A percentile compares a stretch with the other conserved stretches of the same genome.
Conservation (phyloP, 2,113 vertebrate species). For the Nycticryphes semicollaris region DNA sequence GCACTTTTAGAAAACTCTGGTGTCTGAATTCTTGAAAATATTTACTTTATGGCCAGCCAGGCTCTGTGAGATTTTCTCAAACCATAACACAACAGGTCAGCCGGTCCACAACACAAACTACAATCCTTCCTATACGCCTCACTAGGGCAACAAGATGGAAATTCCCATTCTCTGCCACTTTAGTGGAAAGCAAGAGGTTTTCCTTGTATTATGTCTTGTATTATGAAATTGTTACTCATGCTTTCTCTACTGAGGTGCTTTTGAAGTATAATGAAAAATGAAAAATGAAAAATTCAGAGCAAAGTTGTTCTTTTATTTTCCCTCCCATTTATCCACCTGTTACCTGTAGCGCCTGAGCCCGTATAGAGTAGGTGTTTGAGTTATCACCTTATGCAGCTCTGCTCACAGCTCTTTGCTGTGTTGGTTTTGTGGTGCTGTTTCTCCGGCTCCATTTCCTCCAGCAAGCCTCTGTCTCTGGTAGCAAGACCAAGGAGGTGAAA, state of each 20-base stretch:
- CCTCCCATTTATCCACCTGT: background rate
- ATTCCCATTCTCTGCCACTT: background rate
- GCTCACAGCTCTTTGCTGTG: background rate
- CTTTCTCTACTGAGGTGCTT: background rate
- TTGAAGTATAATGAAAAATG: background rate
- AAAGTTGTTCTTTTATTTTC: background rate
- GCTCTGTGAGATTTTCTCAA: no score
- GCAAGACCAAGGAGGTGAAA: background rate
- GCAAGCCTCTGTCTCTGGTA: background rate
- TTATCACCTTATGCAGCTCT: background rate
- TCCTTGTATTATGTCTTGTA: background rate
- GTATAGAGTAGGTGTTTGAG: background rate
- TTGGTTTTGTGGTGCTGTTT: background rate
- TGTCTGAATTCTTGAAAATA: no score
- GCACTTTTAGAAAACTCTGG: no score
- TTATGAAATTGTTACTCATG: background rate
- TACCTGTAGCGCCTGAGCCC: background rate
- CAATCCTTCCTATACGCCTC: background rate
- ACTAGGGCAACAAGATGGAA: background rate
- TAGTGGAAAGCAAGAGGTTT: background rate
- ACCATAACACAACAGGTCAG: background rate
- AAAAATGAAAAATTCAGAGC: background rate
- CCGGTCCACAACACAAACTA: background rate
- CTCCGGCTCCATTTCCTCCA: background rate
- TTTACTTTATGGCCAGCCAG: no score